Evolutionary conservation across 2,113 vertebrate species (phyloP).

Genomic region (Platichthys stellatus): DNA sequence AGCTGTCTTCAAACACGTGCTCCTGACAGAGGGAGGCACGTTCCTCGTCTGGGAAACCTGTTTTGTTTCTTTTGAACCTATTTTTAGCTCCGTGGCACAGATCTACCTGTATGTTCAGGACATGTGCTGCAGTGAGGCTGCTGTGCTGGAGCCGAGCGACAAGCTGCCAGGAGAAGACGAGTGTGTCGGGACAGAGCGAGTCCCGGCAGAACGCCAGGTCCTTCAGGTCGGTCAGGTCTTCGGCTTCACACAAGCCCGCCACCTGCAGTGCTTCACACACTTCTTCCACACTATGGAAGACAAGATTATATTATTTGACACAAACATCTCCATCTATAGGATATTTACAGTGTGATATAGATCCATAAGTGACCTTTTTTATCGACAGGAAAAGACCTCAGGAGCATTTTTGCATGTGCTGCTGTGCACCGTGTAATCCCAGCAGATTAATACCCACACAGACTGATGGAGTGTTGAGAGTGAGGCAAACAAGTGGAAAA

Average conservation of each 20-base stretch:
- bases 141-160: constrained; percentile 78
- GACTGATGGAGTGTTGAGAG: no score
- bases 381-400: not conserved
- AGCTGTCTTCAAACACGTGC: not conserved
- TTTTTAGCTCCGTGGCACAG: not conserved
- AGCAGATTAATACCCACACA: no score
- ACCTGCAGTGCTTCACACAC: constrained; percentile 78
- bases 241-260: constrained; percentile 81
- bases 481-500: no score
- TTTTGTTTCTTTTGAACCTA: not conserved
- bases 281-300: constrained; percentile 83
- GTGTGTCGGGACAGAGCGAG: constrained; percentile 86
- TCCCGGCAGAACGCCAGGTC: constrained; percentile 85
- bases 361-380: not conserved
- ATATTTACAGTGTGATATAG: not conserved
- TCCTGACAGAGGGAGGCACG: not conserved
- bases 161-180: constrained; percentile 86
- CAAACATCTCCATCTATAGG: not conserved
- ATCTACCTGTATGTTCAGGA: constrained; percentile 89
- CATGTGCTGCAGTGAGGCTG: constrained; percentile 78
- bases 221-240: constrained; percentile 71
- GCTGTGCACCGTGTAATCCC: no score
- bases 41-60: not conserved
- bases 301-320: not conserved
- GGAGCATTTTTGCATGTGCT: no score